phyloP scores from a whole-genome alignment of 92 coral and sea anemone species.

The Porites cylindrica region DNA sequence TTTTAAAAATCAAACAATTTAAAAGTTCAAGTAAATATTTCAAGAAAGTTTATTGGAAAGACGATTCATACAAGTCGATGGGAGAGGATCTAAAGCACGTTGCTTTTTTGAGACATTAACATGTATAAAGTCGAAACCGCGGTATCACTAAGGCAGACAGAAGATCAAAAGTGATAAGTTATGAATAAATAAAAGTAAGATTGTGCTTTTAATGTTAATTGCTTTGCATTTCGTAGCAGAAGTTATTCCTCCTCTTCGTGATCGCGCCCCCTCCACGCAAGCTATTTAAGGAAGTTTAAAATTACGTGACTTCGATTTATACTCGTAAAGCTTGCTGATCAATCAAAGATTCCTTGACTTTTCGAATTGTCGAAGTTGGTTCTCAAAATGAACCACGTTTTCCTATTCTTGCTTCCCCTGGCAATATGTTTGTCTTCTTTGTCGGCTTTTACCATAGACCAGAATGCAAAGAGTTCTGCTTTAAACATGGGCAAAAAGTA shows the following conservation, averaged over 20 bases:
- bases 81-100: too few species aligned
- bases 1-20: too few species aligned
- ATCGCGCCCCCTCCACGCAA: neutral
- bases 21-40: too few species aligned
- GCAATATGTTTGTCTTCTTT: neutral
- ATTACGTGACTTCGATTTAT: neutral
- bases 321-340: neutral
- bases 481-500: neutral
- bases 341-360: neutral
- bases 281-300: neutral
- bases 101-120: too few species aligned
- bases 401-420: neutral
- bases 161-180: neutral
- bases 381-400: neutral
- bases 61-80: too few species aligned
- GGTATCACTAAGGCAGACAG: conserved; percentile 26
- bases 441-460: neutral
- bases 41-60: too few species aligned
- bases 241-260: neutral
- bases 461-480: neutral
- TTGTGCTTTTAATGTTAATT: conserved; percentile 13
- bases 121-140: conserved; percentile 16
- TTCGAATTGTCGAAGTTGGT: neutral
- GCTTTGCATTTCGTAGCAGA: conserved; percentile 1
- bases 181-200: conserved; percentile 10